Base-by-base conservation (phyloP, 2,113 vertebrate genomes). In the Oreochromis tanganicae region DNA sequence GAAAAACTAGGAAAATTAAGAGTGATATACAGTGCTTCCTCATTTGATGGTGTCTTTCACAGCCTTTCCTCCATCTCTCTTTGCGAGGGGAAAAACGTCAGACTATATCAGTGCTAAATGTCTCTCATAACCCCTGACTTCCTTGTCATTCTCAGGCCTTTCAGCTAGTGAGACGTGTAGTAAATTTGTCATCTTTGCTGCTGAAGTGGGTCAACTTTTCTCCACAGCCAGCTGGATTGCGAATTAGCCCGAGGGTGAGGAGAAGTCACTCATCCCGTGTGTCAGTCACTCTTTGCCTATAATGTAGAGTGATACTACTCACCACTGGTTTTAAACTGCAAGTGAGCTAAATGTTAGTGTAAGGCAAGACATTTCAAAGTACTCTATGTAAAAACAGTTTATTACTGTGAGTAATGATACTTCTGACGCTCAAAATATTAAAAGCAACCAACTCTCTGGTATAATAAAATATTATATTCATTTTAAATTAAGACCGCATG, bases 131-230 rank as follows among this genome's bases (percentile, higher is more conserved):
- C 73, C 48, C 61, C 12, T 36, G 21, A 54, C 87, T 86, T 85
- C 59, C 36, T 14, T 32, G 38, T 81, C 43, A 7, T 80, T 87
- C 80, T 56, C 48, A 12, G 29, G 84, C 63, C 36, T 73, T 55
- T 85, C 59, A 66, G 24, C 59, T 4, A 17, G 9, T 4, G 13
- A 84, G 89, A 91, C 32, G n/a, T 43, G 32, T 1, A 90, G 66
- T 68, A 56, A 83, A 89, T 84, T 88, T 89, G 91, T 92, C 91
- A 82, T 91, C 29, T 85, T 79, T 63, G 56, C 68, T 14, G 46
- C 73, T 61, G 71, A 93, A 93, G 43, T 91, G 92, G 91, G 92
- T 90, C 91, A 90, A 89, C 85, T 80, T 93, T 92, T 87, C 82
- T 88, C 85, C 24, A 24, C 27, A 54, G 80, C 79, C 43, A 17